phyloP scores from a whole-genome alignment of 2,797 vertebrate genomes.

The Scolopax bukidnonensis region DNA sequence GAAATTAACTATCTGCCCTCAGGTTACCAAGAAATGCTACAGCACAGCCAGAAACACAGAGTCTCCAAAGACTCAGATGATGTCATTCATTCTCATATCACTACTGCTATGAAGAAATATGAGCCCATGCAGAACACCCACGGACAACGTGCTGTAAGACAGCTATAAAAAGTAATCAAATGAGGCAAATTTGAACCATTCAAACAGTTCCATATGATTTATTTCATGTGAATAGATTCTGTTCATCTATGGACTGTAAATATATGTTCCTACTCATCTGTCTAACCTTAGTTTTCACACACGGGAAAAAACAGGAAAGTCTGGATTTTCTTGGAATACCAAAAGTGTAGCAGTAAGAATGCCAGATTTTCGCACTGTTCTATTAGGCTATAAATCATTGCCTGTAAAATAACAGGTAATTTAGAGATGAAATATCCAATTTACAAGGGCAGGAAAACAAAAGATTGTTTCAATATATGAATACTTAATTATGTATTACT shows the following conservation, averaged over 20 bases:
- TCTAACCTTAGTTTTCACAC: neutral
- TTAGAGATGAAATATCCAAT: slow-evolving; percentile 55
- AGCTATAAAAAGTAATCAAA: neutral
- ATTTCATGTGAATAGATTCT: neutral
- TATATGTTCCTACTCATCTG: neutral
- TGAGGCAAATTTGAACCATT: neutral
- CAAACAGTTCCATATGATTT: neutral
- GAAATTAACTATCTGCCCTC: neutral
- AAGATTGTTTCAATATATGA: slow-evolving; percentile 52
- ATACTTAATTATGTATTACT: neutral
- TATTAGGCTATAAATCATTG: slow-evolving; percentile 46
- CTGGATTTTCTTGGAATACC: neutral
- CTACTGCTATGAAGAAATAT: neutral
- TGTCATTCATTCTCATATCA: neutral
- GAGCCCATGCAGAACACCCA: neutral
- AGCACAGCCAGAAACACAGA: neutral
- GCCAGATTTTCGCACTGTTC: slow-evolving; percentile 20
- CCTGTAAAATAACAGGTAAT: slow-evolving; percentile 23
- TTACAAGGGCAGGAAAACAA: slow-evolving; percentile 17
- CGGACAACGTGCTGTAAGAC: neutral
- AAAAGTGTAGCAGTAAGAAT: neutral
- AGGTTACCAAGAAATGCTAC: neutral
- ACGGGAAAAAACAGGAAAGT: neutral
- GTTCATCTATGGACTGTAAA: neutral
- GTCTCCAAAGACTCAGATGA: neutral